phyloP scores from a whole-genome alignment of 2,113 vertebrate genomes.

The Sinosuthora webbiana region DNA sequence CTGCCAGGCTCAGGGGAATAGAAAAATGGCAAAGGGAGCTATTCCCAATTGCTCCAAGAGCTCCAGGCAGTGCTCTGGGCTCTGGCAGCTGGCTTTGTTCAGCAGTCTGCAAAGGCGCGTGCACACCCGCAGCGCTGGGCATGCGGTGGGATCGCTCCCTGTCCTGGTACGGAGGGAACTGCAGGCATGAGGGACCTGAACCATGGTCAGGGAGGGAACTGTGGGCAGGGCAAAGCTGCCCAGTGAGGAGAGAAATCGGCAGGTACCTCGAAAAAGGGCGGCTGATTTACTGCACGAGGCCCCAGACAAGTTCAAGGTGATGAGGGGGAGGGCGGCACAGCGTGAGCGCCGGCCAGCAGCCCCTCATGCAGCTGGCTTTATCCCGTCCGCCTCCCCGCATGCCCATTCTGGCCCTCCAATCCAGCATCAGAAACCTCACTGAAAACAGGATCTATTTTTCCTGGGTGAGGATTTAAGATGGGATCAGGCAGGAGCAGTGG shows the following conservation, averaged over 20 bases:
- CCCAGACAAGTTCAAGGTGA: constrained; percentile 25
- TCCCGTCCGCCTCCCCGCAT: fast-evolving
- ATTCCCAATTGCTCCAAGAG: neutral
- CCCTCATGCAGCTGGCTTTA: neutral
- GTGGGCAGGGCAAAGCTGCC: neutral
- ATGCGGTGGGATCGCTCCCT: neutral
- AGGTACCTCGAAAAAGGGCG: neutral
- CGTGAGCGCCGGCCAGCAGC: fast-evolving
- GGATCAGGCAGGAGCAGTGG: neutral
- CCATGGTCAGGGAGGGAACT: neutral
- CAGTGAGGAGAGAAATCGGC: neutral
- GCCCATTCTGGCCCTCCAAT: neutral
- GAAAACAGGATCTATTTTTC: constrained; percentile 18
- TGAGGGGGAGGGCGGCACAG: neutral
- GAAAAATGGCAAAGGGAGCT: neutral
- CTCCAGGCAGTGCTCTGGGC: neutral
- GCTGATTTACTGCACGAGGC: neutral
- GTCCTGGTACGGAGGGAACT: neutral
- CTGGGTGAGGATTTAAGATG: constrained; percentile 19
- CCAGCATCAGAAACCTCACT: neutral
- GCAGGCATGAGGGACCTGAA: neutral
- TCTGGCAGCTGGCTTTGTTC: constrained; percentile 1
- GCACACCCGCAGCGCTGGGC: neutral
- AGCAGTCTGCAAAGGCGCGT: neutral
- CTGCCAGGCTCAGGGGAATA: neutral